Conservation (phyloP, 2,888 invertebrate species). For the Caenorhabditis sulstoni region DNA sequence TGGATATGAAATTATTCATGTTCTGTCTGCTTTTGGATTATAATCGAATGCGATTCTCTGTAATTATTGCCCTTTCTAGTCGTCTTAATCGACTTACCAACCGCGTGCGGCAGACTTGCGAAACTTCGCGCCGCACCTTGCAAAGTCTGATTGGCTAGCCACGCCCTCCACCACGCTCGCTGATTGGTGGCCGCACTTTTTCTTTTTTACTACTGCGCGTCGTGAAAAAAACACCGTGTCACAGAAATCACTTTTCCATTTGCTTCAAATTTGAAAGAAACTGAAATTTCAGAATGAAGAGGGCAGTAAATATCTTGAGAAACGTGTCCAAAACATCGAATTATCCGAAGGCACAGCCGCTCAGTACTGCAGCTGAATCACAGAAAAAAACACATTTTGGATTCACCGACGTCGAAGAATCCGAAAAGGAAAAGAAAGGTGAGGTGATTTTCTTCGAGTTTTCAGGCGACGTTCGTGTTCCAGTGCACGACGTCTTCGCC, state of each 20-base stretch:
- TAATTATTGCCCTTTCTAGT: no score
- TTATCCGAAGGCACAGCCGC: background rate
- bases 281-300: constrained; percentile 33
- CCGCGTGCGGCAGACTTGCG: no score
- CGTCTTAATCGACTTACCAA: no score
- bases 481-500: constrained; percentile 92
- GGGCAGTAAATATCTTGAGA: constrained; percentile 24
- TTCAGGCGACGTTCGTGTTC: constrained; percentile 17
- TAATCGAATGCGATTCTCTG: no score
- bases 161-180: no score
- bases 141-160: no score
- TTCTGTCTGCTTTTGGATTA: no score
- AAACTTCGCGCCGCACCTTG: no score
- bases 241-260: background rate
- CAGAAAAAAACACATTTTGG: constrained; percentile 76
- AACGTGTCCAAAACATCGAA: background rate
- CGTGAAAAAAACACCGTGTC: no score
- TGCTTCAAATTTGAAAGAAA: background rate
- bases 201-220: no score
- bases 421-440: constrained; percentile 76
- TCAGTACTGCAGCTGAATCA: constrained; percentile 17
- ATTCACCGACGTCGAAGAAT: constrained; percentile 74
- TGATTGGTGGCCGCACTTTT: no score
- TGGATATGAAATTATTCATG: no score
- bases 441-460: background rate